Conservation (phyloP, 2,888 invertebrate genomes). For the Agriotes lineatus region DNA sequence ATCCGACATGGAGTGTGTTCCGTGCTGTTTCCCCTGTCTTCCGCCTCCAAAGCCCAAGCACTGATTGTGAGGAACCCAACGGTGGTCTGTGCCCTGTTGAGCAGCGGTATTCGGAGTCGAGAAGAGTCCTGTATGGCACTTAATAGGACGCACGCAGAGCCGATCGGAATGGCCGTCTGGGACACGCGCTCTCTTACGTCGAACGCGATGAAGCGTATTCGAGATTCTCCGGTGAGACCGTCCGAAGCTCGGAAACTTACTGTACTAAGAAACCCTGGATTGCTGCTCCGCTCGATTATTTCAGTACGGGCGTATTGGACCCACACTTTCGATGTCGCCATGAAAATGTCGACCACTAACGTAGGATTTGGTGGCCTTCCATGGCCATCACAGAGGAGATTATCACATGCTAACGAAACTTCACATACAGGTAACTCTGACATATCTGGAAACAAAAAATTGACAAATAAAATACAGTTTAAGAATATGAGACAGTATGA, state of each 20-base stretch:
- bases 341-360: constrained; percentile 79
- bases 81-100: constrained; percentile 74
- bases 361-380: constrained; percentile 89
- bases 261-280: constrained; percentile 90
- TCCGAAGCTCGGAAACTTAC: constrained; percentile 87
- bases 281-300: constrained; percentile 87
- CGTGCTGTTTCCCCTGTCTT: constrained; percentile 78
- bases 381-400: constrained; percentile 87
- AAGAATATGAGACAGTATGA: no score
- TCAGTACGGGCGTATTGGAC: constrained; percentile 90
- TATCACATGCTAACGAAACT: constrained; percentile 90
- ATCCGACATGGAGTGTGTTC: constrained; percentile 76
- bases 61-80: constrained; percentile 88
- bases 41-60: constrained; percentile 87
- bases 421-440: constrained; percentile 89
- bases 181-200: constrained; percentile 91
- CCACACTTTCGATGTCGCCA: constrained; percentile 76
- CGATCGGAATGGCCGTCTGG: constrained; percentile 83
- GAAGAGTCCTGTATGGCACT: constrained; percentile 78
- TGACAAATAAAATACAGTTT: no score
- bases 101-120: constrained; percentile 67
- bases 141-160: constrained; percentile 79
- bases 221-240: constrained; percentile 78
- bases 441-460: no score
- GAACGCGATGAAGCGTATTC: constrained; percentile 84